Conservation (phyloP, 2,113 vertebrate genomes). For the Lota lota region DNA sequence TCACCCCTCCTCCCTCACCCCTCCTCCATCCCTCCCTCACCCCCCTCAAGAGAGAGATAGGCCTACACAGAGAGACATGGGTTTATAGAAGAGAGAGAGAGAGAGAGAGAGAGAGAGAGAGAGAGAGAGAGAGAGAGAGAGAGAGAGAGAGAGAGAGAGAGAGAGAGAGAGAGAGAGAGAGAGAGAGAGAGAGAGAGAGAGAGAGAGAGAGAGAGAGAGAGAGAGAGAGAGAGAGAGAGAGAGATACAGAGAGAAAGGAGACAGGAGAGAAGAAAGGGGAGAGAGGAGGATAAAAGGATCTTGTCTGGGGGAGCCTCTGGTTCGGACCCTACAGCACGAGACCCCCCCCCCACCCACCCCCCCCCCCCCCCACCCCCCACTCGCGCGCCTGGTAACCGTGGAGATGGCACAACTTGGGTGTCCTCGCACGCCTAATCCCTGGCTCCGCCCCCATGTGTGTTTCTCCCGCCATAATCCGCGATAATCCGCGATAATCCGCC, state of each 20-base stretch:
- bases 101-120: too few relatives aligned
- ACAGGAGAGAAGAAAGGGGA: too few relatives aligned
- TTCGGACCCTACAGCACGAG: slow-evolving; percentile 7
- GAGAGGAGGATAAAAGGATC: too few relatives aligned
- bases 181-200: not conserved
- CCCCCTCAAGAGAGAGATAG: too few relatives aligned
- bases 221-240: too few relatives aligned
- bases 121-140: too few relatives aligned
- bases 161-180: not conserved
- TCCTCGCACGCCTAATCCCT: slow-evolving; percentile 56
- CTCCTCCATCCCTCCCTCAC: too few relatives aligned
- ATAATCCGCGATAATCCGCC: slow-evolving; percentile 49
- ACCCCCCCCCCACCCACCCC: slow-evolving; percentile 18
- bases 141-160: too few relatives aligned
- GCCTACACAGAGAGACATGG: too few relatives aligned
- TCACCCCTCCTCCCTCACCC: too few relatives aligned
- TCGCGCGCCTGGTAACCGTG: slow-evolving; percentile 50
- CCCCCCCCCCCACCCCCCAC: slow-evolving; percentile 31
- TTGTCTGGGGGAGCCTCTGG: not conserved
- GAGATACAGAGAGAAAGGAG: too few relatives aligned
- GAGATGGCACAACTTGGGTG: slow-evolving; percentile 75
- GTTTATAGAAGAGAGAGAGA: not conserved
- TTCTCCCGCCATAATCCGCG: slow-evolving; percentile 64
- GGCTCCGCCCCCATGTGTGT: slow-evolving; percentile 38
- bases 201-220: not conserved